Conservation (phyloP, 2,797 vertebrate genomes). For the Astyanax mexicanus region DNA sequence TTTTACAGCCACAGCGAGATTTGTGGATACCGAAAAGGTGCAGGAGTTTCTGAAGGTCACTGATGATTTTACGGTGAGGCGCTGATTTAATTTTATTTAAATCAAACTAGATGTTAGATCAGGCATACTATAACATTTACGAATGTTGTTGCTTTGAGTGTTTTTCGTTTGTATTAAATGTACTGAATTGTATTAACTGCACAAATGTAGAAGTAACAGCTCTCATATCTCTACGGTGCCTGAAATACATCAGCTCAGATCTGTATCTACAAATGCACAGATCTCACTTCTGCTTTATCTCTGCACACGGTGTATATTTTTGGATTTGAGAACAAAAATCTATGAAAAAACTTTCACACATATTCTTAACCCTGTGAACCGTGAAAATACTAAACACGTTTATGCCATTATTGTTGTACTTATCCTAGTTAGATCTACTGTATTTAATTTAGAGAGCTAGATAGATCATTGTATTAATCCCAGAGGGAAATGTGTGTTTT, state of each 20-base stretch:
- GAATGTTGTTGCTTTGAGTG: not conserved
- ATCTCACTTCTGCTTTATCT: constrained; percentile 47
- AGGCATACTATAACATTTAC: not conserved
- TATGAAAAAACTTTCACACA: not conserved
- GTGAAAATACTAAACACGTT: too few relatives aligned
- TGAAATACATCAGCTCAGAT: constrained; percentile 24
- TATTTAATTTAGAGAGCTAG: too few relatives aligned
- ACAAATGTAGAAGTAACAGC: not conserved
- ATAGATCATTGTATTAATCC: too few relatives aligned
- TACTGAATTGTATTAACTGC: not conserved
- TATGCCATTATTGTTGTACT: too few relatives aligned
- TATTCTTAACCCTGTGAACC: not conserved
- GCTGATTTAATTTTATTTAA: not conserved
- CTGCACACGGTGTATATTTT: not conserved
- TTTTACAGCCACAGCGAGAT: constrained; percentile 16
- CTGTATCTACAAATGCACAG: not conserved
- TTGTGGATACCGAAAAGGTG: constrained; percentile 4
- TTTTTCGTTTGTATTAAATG: not conserved
- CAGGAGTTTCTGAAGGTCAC: not conserved
- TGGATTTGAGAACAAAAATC: not conserved
- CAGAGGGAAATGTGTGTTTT: too few relatives aligned
- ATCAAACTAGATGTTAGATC: not conserved
- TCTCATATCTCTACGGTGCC: constrained; percentile 15
- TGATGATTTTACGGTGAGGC: constrained; percentile 26
- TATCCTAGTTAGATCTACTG: too few relatives aligned